A percentile compares a stretch with the other conserved stretches of the same genome.
These are phyloP conservation scores for Hyposmocoma kahamanoa DNA, from an alignment of 1,140 invertebrate genomes.

Conservation along the genomic window DNA sequence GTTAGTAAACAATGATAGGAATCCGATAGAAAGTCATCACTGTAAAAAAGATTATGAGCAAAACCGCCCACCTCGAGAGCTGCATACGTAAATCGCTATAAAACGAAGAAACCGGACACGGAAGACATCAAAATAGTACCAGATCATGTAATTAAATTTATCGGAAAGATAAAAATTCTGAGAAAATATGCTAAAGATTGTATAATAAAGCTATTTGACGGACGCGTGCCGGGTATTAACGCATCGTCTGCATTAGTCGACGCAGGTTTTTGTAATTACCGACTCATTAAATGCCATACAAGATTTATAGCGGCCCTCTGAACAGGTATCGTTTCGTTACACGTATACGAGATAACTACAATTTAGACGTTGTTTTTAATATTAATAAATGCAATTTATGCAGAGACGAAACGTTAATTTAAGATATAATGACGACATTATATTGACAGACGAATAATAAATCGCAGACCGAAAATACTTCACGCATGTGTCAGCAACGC, in stretches of 20 bases:
- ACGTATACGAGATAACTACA: not conserved
- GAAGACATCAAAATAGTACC: conserved; percentile 45
- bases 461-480: not conserved
- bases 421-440: no score
- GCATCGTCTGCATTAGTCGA: conserved; percentile 17
- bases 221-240: conserved; percentile 41
- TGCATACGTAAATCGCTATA: conserved; percentile 35
- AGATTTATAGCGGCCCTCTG: conserved; percentile 32
- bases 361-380: no score
- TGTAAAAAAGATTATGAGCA: conserved; percentile 29
- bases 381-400: no score
- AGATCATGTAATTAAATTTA: conserved; percentile 54
- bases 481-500: not conserved
- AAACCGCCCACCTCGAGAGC: conserved; percentile 34
- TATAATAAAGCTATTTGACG: conserved; percentile 52
- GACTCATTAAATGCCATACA: conserved; percentile 39
- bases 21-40: conserved; percentile 14
- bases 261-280: conserved; percentile 48
- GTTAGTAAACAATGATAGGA: conserved; percentile 21
- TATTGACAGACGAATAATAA: no score
- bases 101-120: conserved; percentile 34
- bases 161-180: conserved; percentile 41
- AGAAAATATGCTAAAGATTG: conserved; percentile 48
- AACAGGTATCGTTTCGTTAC: not conserved
- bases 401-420: no score